Percentiles rank a stretch among this genome's conserved stretches.
Conservation (phyloP, 2,113 vertebrate genomes). For the Hippopotamus amphibius region DNA sequence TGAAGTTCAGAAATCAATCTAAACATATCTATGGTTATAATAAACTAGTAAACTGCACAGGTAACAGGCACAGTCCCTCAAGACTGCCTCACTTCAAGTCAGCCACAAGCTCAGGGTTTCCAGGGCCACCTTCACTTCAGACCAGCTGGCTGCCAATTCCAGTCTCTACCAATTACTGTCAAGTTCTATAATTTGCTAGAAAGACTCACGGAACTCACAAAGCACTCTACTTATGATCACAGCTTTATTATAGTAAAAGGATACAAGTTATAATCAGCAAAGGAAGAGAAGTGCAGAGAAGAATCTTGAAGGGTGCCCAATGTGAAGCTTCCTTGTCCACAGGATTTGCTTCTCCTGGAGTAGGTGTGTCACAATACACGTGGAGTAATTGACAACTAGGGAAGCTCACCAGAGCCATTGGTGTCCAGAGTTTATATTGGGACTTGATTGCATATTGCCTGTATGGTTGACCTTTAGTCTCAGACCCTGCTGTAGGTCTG, state of each 20-base stretch:
- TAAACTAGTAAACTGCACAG: neutral
- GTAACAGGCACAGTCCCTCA: neutral
- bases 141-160: neutral
- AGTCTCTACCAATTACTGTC: neutral
- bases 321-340: neutral
- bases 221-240: neutral
- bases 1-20: neutral
- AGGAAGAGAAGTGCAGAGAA: neutral
- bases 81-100: neutral
- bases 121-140: neutral
- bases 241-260: neutral
- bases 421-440: neutral
- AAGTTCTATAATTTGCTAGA: neutral
- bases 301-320: neutral
- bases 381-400: neutral
- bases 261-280: neutral
- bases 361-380: neutral
- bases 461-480: neutral
- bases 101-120: neutral
- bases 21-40: neutral
- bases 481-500: neutral
- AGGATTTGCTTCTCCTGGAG: neutral
- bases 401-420: neutral
- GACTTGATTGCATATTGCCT: neutral
- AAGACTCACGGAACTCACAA: neutral